These are phyloP conservation scores for Eptesicus fuscus DNA, from an alignment of 2,113 vertebrate genomes.

Conservation along the genomic window DNA sequence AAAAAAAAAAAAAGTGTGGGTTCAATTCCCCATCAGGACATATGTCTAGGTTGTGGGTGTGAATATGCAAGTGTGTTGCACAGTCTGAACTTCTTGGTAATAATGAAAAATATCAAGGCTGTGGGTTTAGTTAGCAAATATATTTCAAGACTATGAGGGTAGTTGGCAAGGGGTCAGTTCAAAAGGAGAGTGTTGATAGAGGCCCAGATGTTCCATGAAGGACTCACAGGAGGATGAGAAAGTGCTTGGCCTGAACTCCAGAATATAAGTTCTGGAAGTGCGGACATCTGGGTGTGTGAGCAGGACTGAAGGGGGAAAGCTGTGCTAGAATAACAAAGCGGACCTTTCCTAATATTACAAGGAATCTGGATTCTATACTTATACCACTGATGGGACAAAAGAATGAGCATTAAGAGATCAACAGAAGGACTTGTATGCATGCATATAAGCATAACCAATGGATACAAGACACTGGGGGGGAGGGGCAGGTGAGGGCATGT, in stretches of 20 bases:
- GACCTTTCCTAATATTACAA: not conserved
- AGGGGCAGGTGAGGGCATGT: no score
- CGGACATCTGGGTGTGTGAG: not conserved
- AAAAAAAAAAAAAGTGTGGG: not conserved
- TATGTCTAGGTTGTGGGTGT: not conserved
- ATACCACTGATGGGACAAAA: not conserved
- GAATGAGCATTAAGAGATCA: not conserved
- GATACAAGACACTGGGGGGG: no score
- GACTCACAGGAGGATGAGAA: not conserved
- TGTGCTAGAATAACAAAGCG: not conserved
- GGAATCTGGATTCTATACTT: not conserved
- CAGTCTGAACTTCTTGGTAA: not conserved
- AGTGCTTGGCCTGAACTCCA: not conserved
- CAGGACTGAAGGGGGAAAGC: not conserved
- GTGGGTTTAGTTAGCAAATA: not conserved
- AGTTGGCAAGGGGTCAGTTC: not conserved
- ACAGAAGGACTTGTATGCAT: no score
- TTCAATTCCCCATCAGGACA: not conserved
- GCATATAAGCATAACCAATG: no score
- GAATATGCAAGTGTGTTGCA: not conserved
- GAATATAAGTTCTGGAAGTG: not conserved
- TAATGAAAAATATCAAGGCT: not conserved
- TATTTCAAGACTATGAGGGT: not conserved
- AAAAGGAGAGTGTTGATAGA: not conserved
- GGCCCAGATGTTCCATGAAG: not conserved